Evolutionary conservation across 2,113 vertebrate genomes (phyloP), one percentile per base, ranked within the genome.

Genomic region (Rhineura floridana): DNA sequence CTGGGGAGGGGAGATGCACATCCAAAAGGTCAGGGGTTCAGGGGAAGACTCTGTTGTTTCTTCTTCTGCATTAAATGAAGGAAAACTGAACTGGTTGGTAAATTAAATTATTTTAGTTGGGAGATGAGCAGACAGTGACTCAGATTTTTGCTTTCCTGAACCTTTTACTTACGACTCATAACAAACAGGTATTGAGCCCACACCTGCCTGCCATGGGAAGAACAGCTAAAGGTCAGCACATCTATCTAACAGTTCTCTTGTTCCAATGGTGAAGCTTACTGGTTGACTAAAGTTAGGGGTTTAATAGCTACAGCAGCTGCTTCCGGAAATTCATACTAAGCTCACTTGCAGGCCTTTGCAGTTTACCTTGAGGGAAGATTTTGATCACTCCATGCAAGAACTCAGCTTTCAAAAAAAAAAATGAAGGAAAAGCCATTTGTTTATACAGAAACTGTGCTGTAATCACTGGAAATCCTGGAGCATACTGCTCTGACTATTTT

Each of bases 81-180:
- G 87, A 94, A 95, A 95, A 94, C 62, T 93, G 76, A 6, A 92
- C 92, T 95, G 90, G 96, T 92, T 93, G 96, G 95, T 96, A 95
- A 97, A 96, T 81, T 91, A 91, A 95, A 93, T 94, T 95, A 95
- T 96, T 96, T 97, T 97, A 96, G 95, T 97, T 97, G 95, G 92
- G 93, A 96, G 86, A 96, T 96, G 65, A 94, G 92, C 91, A 96
- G 96, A 97, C 95, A 96, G 94, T 96, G 95, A 97, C 95, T 97
- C 96, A 95, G 94, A 95, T 95, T 96, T 95, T 96, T 91, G 94
- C 92, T 93, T 95, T 95, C 95, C 94, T 96, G 93, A 91, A 94
- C 85, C 90, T 95, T 95, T 95, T 92, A 90, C 75, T 91, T 93
- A 93, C 83, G 84, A 88, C 90, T 86, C 91, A 96, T 95, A 93